Percentiles rank a stretch among this genome's conserved stretches.
These are phyloP conservation scores for Cacatua alba DNA, from an alignment of 2,113 vertebrate species.

Conservation along the genomic window DNA sequence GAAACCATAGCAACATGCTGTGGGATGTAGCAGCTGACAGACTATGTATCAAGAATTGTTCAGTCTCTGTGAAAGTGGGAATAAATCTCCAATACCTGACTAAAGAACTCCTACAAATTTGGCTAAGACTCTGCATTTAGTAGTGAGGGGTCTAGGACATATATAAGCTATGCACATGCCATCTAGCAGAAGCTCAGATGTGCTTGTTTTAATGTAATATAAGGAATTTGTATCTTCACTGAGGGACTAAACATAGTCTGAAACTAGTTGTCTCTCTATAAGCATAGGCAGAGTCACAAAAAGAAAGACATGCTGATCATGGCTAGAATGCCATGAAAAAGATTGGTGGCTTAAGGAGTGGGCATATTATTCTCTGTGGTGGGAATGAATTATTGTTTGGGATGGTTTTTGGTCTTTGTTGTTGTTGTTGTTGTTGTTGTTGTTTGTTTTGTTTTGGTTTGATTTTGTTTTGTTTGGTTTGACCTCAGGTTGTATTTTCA, in stretches of 20 bases:
- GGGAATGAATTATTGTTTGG: neutral
- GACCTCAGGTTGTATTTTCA: neutral
- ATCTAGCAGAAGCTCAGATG: neutral
- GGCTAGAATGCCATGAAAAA: neutral
- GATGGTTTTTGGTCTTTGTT: neutral
- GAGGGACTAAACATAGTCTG: neutral
- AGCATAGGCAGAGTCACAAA: neutral
- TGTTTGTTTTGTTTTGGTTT: neutral
- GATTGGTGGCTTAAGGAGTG: neutral
- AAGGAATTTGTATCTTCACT: neutral
- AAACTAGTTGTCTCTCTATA: neutral
- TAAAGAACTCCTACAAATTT: neutral
- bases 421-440: no score
- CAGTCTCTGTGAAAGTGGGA: neutral
- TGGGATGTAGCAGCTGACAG: neutral
- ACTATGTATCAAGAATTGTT: neutral
- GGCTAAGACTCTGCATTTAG: neutral
- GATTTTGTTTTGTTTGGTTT: neutral
- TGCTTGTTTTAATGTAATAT: neutral
- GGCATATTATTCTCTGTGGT: neutral
- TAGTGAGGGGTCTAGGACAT: neutral
- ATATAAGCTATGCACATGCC: neutral
- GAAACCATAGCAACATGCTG: constrained; percentile 1
- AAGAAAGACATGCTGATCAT: neutral
- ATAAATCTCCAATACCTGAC: neutral